These are phyloP conservation scores for Rhinoraja longicauda DNA, from an alignment of 2,797 vertebrate genomes.

Conservation along the genomic window DNA sequence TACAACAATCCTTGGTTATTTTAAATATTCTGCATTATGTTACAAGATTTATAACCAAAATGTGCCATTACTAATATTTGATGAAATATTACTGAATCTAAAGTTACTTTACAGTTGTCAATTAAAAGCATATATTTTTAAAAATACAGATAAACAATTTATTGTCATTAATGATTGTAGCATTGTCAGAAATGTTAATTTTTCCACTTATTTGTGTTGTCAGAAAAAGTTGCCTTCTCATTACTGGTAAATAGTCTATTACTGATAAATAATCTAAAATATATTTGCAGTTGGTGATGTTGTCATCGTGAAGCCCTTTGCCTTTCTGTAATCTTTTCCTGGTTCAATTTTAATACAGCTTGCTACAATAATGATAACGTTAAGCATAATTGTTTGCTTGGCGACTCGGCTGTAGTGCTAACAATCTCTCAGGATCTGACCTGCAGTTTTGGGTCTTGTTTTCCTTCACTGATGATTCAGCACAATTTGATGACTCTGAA, in stretches of 20 bases:
- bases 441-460: neutral
- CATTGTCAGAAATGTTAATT: neutral
- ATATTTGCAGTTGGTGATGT: slow-evolving; percentile 68
- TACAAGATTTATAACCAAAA: neutral
- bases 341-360: slow-evolving; percentile 58
- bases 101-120: neutral
- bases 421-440: neutral
- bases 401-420: slow-evolving; percentile 31
- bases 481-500: slow-evolving; percentile 49
- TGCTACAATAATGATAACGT: slow-evolving; percentile 49
- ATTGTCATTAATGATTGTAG: neutral
- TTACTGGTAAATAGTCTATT: slow-evolving; percentile 40
- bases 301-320: slow-evolving; percentile 50
- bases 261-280: slow-evolving; percentile 47
- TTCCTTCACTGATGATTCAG: slow-evolving; percentile 46
- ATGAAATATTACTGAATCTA: neutral
- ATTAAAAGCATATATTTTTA: neutral
- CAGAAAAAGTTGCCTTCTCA: neutral
- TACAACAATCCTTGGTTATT: neutral
- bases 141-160: neutral
- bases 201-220: neutral
- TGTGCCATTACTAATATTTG: neutral
- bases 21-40: neutral
- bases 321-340: slow-evolving; percentile 57
- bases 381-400: slow-evolving; percentile 42